Conservation (phyloP, 2,888 invertebrate species). For the Drosophila atripex region DNA sequence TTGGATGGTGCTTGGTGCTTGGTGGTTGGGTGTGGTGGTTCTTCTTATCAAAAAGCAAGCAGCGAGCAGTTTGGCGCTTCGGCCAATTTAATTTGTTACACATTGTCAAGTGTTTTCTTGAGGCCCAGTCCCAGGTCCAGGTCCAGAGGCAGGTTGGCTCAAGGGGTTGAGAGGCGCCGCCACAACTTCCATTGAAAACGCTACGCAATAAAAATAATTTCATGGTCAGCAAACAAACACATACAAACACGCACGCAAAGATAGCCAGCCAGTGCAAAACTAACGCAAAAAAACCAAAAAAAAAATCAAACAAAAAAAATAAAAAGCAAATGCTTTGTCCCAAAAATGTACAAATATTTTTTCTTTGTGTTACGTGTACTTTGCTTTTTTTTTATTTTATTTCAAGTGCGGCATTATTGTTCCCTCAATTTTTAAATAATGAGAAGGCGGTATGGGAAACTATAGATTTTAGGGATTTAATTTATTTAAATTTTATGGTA, state of each 20-base stretch:
- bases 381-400: not conserved
- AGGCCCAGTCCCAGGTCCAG: too few relatives aligned
- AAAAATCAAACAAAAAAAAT: conserved; percentile 4
- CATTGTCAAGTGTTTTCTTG: conserved; percentile 24
- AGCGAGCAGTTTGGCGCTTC: conserved; percentile 14
- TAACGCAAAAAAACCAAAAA: conserved; percentile 43
- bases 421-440: not conserved
- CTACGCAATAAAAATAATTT: conserved; percentile 59
- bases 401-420: conserved; percentile 13
- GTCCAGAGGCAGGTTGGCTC: not conserved
- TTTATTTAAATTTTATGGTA: too few relatives aligned
- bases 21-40: not conserved
- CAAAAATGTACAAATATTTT: conserved; percentile 37
- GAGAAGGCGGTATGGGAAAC: not conserved
- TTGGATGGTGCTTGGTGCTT: not conserved
- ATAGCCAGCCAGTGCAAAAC: conserved; percentile 18
- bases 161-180: conserved; percentile 10
- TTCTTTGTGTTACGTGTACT: conserved; percentile 22
- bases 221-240: conserved; percentile 47
- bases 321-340: conserved; percentile 36
- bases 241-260: not conserved
- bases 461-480: not conserved
- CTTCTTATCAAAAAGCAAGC: conserved; percentile 18
- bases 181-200: conserved; percentile 41
- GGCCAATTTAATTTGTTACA: conserved; percentile 50